Evolutionary conservation across 2,797 vertebrate species (phyloP).

Genomic region (Sebastes jordani): DNA sequence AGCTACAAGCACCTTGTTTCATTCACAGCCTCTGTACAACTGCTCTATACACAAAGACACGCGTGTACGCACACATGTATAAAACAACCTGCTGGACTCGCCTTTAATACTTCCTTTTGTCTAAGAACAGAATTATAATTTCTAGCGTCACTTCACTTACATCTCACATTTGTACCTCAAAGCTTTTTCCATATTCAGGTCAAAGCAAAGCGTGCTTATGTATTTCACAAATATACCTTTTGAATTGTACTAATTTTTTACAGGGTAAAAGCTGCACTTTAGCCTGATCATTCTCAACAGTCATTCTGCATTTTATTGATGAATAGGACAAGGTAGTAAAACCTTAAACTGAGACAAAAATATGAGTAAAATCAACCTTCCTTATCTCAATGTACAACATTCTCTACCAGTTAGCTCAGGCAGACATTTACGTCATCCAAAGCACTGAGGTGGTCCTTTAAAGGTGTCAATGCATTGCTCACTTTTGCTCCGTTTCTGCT

Average conservation of each 20-base stretch:
- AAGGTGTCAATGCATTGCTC: background rate
- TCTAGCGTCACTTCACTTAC: background rate
- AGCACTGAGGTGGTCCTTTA: background rate
- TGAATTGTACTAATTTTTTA: background rate
- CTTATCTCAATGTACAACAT: background rate
- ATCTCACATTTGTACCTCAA: background rate
- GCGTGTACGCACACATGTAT: background rate
- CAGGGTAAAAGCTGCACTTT: background rate
- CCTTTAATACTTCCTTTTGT: background rate
- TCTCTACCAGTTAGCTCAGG: background rate
- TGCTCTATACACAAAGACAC: slow-evolving; percentile 27
- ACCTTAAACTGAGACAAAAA: background rate
- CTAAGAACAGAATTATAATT: background rate
- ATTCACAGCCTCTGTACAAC: slow-evolving; percentile 58
- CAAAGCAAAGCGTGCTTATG: background rate
- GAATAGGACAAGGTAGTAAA: background rate
- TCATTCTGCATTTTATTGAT: background rate
- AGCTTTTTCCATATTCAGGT: slow-evolving; percentile 2
- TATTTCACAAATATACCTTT: background rate
- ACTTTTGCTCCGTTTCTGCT: background rate
- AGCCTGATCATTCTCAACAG: background rate
- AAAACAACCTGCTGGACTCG: background rate
- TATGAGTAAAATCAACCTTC: background rate
- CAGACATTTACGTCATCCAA: background rate
- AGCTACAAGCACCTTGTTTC: slow-evolving; percentile 69